Base-by-base conservation (phyloP, 2,888 invertebrate genomes). In the Drosophila maculinotata region DNA sequence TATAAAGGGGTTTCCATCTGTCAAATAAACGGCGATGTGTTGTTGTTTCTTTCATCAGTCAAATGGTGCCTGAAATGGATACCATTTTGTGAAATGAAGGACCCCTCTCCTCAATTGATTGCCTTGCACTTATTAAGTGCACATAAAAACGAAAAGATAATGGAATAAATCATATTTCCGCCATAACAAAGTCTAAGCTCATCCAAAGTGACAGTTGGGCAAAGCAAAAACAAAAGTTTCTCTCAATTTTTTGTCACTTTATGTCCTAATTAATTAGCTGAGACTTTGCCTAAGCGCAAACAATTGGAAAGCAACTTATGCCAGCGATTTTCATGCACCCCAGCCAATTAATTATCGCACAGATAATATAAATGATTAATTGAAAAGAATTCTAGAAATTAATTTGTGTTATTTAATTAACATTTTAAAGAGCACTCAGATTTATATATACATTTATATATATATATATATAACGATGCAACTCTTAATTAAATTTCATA, bases 1-100 rank as follows among this genome's bases (percentile, higher is more conserved):
- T 71, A 71, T 49, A 71, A 67, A 58, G 51, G 52, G 62, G 39
- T 51, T 51, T 39, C 45, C 31, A 69, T 30, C 69, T 44, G 69
- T 69, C 69, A 69, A 69, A 58, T 48, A 63, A 47, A 38, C 54
- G 35, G 59, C 38, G 45, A 23, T 42, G 38, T 44, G 44, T 59
- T 53, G n/a, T n/a, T 49, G 15, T 39, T 69, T 23, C 39, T 17
- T 53, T 41, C 30, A 23, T 28, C 31, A 59, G 56, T 67, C 62
- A 67, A 69, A 52, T 49, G 53, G 17, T 25, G 23, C 33, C 48
- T 12, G 52, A 53, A 69, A 53, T 33, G 23, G 25, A 57, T 38
- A 63, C 47, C 36, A 12, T 12, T 8, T 8, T n/a, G 17, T 14
- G 26, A 15, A 1, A 4, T n/a, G 9, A 38, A 23, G 12, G 54